Conservation (phyloP, 2,888 invertebrate genomes). For the Drosophila tanythrix region DNA sequence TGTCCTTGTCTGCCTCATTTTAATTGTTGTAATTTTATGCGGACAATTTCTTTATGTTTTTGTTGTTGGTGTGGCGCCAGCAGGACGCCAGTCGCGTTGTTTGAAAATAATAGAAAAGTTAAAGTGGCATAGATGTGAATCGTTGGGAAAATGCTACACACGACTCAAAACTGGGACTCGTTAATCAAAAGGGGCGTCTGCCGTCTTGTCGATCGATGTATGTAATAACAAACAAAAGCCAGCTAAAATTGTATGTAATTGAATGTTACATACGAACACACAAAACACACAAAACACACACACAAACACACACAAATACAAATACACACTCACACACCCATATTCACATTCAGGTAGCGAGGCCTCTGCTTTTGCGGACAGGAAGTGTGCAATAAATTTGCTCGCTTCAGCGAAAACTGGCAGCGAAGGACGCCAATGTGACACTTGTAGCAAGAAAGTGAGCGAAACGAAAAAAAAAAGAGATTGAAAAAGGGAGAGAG, state of each 20-base stretch:
- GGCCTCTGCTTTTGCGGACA: conserved; percentile 47
- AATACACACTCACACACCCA: conserved; percentile 11
- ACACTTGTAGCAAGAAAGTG: conserved; percentile 44
- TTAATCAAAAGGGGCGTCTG: conserved; percentile 46
- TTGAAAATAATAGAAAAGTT: conserved; percentile 61
- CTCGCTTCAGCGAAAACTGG: conserved; percentile 44
- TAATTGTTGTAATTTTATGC: conserved; percentile 72
- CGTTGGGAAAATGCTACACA: conserved; percentile 50
- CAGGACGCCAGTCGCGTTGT: conserved; percentile 54
- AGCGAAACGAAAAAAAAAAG: neutral
- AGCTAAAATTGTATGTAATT: conserved; percentile 71
- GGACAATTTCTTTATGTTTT: conserved; percentile 33
- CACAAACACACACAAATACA: conserved; percentile 16
- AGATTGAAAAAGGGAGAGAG: neutral
- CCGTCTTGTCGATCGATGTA: conserved; percentile 58
- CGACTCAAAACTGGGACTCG: conserved; percentile 43
- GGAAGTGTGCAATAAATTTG: conserved; percentile 74
- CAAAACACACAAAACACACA: conserved; percentile 20
- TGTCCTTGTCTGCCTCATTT: conserved; percentile 48
- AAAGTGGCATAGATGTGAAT: conserved; percentile 56
- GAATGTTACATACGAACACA: conserved; percentile 51
- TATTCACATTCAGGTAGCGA: conserved; percentile 17
- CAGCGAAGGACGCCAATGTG: conserved; percentile 51
- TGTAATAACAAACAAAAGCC: conserved; percentile 63
- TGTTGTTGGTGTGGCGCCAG: conserved; percentile 60